Base-by-base conservation (phyloP, 1,140 invertebrate genomes). In the Drosophila biarmipes region DNA sequence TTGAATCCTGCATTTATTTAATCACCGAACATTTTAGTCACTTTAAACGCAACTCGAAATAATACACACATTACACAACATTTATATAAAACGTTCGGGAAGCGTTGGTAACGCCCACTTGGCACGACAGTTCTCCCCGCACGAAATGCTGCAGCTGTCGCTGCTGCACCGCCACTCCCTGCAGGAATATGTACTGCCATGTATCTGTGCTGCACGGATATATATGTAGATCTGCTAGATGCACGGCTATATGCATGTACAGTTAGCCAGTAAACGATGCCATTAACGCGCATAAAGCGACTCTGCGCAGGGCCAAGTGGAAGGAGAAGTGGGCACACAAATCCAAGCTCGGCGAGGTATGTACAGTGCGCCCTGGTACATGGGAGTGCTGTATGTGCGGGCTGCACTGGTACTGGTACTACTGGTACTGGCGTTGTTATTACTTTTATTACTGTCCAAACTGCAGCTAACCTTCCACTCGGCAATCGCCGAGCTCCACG, bases 241-340 rank as follows among this genome's bases (percentile, higher is more conserved):
- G 51, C 51, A 68, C 35, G 49, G 80, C 27, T 79, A 67, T 68
- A 46, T 68, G 66, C 51, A 68, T 67, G 66, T 85, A 77, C 84
- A 89, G 84, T 89, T 89, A 89, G 85, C 84, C 84, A 89, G 84
- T 89, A 89, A 89, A 89, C 84, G 84, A 84, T 89, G 85, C 84
- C 79, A 89, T 89, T 89, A 89, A 89, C 84, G 84, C 84, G 85
- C 84, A 89, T 89, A 89, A 89, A 89, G 72, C 37, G 64, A 78
- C 64, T 77, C 85, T 89, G 84, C 84, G 84, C 84, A 89, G 54
- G 55, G 66, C 54, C 66, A 66, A 35, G 64, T 52, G 52, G 57
- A 57, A 46, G 59, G 63, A 64, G 59, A n/a, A 15, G 12, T 37
- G 45, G 54, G 24, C 38, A 35, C 37, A 61, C 19, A 73, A 57